Base-by-base conservation (phyloP, 2,797 vertebrate genomes). In the Rhinichthys osculus region DNA sequence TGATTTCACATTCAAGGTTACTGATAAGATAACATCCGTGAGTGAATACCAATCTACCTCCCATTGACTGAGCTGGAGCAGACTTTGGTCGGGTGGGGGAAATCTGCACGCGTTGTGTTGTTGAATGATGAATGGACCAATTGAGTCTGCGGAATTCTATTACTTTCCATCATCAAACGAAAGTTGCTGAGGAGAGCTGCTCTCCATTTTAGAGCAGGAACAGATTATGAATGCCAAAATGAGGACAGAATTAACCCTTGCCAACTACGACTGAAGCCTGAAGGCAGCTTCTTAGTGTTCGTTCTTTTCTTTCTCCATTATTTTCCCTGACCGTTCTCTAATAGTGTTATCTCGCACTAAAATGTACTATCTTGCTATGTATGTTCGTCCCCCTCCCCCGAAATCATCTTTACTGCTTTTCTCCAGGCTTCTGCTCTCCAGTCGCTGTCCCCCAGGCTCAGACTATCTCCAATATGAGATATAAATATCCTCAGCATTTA, bases 1-100 rank as follows among this genome's bases (percentile, higher is more conserved):
- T 87, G 86, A 87, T 84, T 87, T 78, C 77, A 87, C 82, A 87
- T 87, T 84, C 86, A 87, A 87, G 86, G 82, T 87, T 87, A 84
- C 86, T 81, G 86, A 87, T 87, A 87, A 87, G 86, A 87, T 84
- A 84, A 80, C 86, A 80, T 84, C 77, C 69, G 69, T 64, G 77
- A 73, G 40, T 84, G 82, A 87, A 87, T 84, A 74, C 82, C 78
- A 87, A 87, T 87, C 73, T 83, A 84, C 38, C 76, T 67, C 69
- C 67, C 86, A 72, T 80, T 87, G 82, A 87, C 82, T 74, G 38
- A 70, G 52, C 64, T 21, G 35, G 17, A 35, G 54, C 80, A 42
- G 59, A 82, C 47, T 66, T 82, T 78, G 59, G 85, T 69, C 21
- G 47, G 57, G 67, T n/a, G 54, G 62, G 64, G 40, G 73, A 47